Base-by-base conservation (phyloP, 2,888 invertebrate genomes). In the Pachymerium ferrugineum region DNA sequence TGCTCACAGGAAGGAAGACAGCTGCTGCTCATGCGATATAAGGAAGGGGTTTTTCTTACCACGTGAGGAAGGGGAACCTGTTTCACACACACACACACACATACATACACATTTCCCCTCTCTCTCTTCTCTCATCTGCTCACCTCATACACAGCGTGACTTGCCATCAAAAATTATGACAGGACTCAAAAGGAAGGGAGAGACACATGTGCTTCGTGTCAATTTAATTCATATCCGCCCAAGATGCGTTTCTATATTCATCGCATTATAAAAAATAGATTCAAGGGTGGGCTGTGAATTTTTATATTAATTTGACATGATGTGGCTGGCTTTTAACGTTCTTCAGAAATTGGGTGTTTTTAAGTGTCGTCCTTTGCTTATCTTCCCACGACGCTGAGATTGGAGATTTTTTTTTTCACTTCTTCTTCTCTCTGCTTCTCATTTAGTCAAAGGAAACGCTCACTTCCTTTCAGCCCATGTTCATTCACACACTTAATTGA, bases 41-140 rank as follows among this genome's bases (percentile, higher is more conserved):
- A 62, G 62, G 62, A 62, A 62, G 62, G 62, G 62, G 62, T 62
- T 62, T 62, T 62, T 62, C 62, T 62, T 62, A 62, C 62, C 62
- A 62, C 62, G 62, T 62, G 62, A 62, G 25, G 12, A 8, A 28
- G 62, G 62, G 62, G 62, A 62, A 62, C 62, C 62, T 62, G 62
- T 62, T 62, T 62, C 62, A 62, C 62, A 62, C 28, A 62, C 47
- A 47, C 47, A 12, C 12, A n/a, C 12, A n/a, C 16, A 54, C 47
- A 54, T 28, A 54, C 47, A 54, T 28, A 62, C 28, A 62, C 62
- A 28, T 62, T 62, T 62, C 28, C 62, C 62, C 28, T 28, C 22
- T 54, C 19, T 22, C 38, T 38, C 62, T n/a, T n/a, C n/a, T n/a
- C 62, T 62, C 62, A 62, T 62, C 62, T 62, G 62, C 62, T 62